Evolutionary conservation across 2,797 vertebrate species (phyloP).

Genomic region (Siniperca undulata): DNA sequence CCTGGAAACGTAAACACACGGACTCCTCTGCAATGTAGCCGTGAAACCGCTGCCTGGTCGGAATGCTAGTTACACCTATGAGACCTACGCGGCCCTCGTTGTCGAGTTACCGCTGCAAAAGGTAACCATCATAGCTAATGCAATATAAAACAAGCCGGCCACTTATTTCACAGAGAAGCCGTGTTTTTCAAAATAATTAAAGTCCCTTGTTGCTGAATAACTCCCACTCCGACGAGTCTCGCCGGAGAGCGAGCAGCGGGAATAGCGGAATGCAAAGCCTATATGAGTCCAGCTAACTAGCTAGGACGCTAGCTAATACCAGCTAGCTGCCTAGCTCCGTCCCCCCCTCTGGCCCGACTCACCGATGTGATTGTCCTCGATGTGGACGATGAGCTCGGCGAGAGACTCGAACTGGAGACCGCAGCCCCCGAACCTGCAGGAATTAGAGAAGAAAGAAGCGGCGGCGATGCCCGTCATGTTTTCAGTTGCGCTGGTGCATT

Average conservation of each 20-base stretch:
- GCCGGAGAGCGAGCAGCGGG: conserved; percentile 48
- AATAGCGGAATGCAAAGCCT: conserved; percentile 74
- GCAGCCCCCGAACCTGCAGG: conserved; percentile 97
- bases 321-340: conserved; percentile 61
- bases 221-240: conserved; percentile 22
- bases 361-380: conserved; percentile 99
- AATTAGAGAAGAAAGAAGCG: conserved; percentile 98
- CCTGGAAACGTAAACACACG: conserved; percentile 61
- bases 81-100: conserved; percentile 68
- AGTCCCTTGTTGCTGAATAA: background rate
- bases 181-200: fast-evolving
- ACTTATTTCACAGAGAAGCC: too few species aligned
- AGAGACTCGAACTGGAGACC: conserved; percentile 95
- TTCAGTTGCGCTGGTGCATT: conserved; percentile 81
- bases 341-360: conserved; percentile 76
- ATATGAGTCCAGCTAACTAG: conserved; percentile 62
- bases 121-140: background rate
- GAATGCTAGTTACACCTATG: conserved; percentile 77
- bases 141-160: background rate
- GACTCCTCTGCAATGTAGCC: conserved; percentile 49
- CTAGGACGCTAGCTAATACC: conserved; percentile 53
- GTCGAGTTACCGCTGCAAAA: conserved; percentile 52
- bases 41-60: conserved; percentile 65
- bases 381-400: conserved; percentile 97
- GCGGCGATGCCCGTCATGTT: conserved; percentile 93